phyloP scores from a whole-genome alignment of 2,888 invertebrate genomes.

The Sesia bembeciformis region DNA sequence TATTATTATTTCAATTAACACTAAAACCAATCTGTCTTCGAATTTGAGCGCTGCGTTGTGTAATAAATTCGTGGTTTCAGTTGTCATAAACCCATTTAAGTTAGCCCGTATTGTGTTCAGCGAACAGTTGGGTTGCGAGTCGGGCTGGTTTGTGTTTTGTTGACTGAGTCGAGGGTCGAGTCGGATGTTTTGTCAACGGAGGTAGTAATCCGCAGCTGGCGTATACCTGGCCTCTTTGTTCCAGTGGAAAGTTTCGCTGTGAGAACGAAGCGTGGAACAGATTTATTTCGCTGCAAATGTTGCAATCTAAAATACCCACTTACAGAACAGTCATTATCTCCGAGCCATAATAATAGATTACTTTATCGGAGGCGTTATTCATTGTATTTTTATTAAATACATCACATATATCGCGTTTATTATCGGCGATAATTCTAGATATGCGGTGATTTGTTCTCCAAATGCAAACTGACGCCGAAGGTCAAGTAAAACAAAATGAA shows the following conservation, averaged over 20 bases:
- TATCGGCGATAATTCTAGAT: no score
- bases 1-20: constrained; percentile 23
- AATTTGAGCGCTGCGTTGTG: constrained; percentile 10
- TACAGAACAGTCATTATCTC: no score
- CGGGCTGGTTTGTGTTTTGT: constrained; percentile 17
- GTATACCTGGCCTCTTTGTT: constrained; percentile 64
- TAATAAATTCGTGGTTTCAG: constrained; percentile 40
- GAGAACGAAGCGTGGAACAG: constrained; percentile 25
- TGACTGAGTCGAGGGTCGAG: constrained; percentile 19
- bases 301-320: not conserved
- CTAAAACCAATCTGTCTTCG: constrained; percentile 26
- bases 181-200: constrained; percentile 28
- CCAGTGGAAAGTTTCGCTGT: constrained; percentile 47
- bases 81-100: constrained; percentile 61
- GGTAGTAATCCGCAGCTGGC: constrained; percentile 55
- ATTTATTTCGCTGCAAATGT: constrained; percentile 32
- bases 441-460: no score
- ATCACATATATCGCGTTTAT: no score
- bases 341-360: no score
- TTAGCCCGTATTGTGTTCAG: constrained; percentile 31
- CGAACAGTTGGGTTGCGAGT: constrained; percentile 24
- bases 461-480: no score
- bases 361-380: no score
- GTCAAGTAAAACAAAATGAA: no score
- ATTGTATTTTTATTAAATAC: no score